Conservation (phyloP, 2,797 vertebrate genomes). For the Craterocephalus amniculus region DNA sequence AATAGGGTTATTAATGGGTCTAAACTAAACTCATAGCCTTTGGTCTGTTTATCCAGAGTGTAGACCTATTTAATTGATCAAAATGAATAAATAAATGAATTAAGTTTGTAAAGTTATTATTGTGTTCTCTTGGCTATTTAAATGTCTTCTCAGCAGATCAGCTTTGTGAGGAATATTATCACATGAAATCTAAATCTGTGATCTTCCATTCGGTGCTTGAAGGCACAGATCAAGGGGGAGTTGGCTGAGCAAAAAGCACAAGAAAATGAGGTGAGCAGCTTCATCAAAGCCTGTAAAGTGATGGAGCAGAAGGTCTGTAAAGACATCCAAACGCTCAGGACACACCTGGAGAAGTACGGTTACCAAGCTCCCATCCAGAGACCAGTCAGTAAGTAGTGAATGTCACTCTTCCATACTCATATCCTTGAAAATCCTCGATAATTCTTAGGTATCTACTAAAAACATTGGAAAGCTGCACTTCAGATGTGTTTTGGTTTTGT, state of each 20-base stretch:
- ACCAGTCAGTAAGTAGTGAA: constrained; percentile 74
- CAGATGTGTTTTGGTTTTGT: constrained; percentile 3
- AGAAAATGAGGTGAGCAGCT: constrained; percentile 72
- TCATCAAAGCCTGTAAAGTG: constrained; percentile 84
- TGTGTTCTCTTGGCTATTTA: background rate
- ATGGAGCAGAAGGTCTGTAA: constrained; percentile 81
- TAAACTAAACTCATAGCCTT: too few relatives aligned
- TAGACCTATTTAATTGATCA: background rate
- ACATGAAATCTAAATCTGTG: background rate
- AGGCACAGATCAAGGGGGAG: constrained; percentile 81
- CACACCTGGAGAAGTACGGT: constrained; percentile 87
- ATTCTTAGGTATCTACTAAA: background rate
- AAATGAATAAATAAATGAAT: background rate
- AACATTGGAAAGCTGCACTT: background rate
- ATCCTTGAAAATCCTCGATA: background rate
- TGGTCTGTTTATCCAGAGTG: too few relatives aligned
- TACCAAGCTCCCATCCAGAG: constrained; percentile 76
- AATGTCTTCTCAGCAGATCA: background rate
- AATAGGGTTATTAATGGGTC: too few relatives aligned
- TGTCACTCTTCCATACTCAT: background rate
- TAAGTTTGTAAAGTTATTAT: background rate
- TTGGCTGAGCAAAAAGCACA: constrained; percentile 71
- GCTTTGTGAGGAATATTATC: background rate
- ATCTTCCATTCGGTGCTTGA: background rate
- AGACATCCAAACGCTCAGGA: constrained; percentile 83